Base-by-base conservation (phyloP, 2,888 invertebrate genomes). In the Seira sanloemensis region DNA sequence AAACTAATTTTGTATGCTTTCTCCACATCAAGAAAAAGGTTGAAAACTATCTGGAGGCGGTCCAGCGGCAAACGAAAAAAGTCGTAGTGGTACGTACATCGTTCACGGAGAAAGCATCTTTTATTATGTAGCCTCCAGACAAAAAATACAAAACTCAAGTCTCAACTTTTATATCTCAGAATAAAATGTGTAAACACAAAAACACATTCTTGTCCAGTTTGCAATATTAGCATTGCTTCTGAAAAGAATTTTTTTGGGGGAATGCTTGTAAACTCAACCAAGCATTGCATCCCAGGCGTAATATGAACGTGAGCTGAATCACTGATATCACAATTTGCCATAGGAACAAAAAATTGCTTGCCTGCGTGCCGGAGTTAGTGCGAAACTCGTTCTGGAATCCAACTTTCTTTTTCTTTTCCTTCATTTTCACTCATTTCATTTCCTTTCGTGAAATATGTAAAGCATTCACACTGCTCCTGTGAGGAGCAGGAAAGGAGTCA, bases 251-350 rank as follows among this genome's bases (percentile, higher is more conserved):
- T 9, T 62, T 62, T 62, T 62, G 62, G 16, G 19, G 58, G 73
- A 78, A 84, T 50, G 79, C 84, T 69, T 25, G 69, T 9, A 50
- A 76, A 84, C 26, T 27, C 76, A 79, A 62, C 74, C 74, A 84
- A 80, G 84, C 84, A 75, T 79, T 77, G 68, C 75, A 58, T 82
- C 78, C 73, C 67, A 26, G 54, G 80, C 85, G 78, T 18, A 68
- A 67, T 74, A 85, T 78, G 18, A 27, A 82, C 85, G 85, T 85
- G 85, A 37, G 50, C 23, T 37, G 85, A 82, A 85, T 85, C 68
- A 58, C 85, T 79, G 78, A 82, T 82, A 62, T 62, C 71, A 50
- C 58, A 77, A 67, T 67, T 85, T 85, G 71, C 72, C 68, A 78
- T 68, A 73, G 76, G 65, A 72, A n/a, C n/a, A 74, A 76, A 24